A percentile compares a stretch with the other conserved stretches of the same genome.
phyloP scores from a whole-genome alignment of 2,888 invertebrate species.

The Protonemura montana region DNA sequence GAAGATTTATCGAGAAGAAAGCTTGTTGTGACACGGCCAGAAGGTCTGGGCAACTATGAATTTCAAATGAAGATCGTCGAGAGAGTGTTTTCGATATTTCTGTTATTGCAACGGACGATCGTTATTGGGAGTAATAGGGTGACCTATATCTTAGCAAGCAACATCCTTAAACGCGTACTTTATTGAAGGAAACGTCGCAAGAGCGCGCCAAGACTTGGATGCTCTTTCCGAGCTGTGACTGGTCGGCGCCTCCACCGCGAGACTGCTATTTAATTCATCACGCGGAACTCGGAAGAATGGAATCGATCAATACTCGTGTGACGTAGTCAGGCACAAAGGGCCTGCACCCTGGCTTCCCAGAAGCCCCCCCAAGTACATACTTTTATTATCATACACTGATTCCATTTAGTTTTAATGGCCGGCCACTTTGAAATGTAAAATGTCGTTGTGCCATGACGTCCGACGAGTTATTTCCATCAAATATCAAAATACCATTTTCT shows the following conservation, averaged over 20 bases:
- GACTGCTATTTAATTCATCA: background rate
- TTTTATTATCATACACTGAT: background rate
- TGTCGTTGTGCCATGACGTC: background rate
- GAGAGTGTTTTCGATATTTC: background rate
- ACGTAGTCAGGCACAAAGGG: background rate
- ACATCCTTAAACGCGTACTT: background rate
- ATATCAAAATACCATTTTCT: background rate
- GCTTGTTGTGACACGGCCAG: background rate
- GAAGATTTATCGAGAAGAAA: background rate
- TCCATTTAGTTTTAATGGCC: background rate
- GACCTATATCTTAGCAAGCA: background rate
- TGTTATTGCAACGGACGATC: background rate
- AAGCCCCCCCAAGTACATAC: background rate
- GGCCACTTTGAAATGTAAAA: background rate
- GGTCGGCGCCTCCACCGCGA: background rate
- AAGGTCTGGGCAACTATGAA: background rate
- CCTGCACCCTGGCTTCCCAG: background rate
- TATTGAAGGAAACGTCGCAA: background rate
- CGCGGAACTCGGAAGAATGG: constrained; percentile 3
- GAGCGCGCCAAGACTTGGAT: no score
- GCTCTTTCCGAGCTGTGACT: background rate
- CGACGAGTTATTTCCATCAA: background rate
- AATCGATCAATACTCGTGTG: constrained; percentile 12
- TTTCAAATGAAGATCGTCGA: background rate
- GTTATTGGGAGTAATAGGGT: background rate